These are phyloP conservation scores for Rhodophaea formosa DNA, from an alignment of 2,888 invertebrate species.

Conservation along the genomic window DNA sequence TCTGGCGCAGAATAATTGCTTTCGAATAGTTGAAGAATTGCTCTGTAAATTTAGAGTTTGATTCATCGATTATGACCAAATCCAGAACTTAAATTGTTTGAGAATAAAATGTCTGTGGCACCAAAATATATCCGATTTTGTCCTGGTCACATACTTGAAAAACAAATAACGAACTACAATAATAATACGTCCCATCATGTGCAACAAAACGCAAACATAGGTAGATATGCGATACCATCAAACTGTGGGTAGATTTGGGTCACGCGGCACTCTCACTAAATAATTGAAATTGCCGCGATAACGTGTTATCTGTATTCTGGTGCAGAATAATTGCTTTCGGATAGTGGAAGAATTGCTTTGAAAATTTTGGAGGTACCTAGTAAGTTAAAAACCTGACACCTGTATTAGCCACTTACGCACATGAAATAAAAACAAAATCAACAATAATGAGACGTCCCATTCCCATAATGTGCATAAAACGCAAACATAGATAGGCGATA, in stretches of 20 bases:
- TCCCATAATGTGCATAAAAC: no score
- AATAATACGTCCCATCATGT: no score
- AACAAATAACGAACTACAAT: no score
- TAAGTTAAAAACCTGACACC: no score
- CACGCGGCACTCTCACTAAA: background rate
- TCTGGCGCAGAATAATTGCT: slow-evolving; percentile 2
- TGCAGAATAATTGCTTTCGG: background rate
- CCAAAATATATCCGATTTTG: no score
- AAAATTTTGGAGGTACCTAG: background rate
- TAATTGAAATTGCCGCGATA: slow-evolving; percentile 2
- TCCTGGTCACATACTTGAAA: no score
- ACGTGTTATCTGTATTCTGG: slow-evolving; percentile 11
- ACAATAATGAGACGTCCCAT: no score
- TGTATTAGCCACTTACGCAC: no score
- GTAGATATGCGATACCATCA: background rate
- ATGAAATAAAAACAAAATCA: no score
- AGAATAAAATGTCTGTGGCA: no score
- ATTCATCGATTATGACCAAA: no score
- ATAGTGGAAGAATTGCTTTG: background rate
- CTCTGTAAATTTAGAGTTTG: background rate
- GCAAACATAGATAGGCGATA: background rate
- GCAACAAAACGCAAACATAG: background rate
- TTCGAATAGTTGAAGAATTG: background rate
- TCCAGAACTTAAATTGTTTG: no score
- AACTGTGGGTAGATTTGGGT: background rate